Conservation (phyloP, 2,797 vertebrate species). For the Lagodon rhomboides region DNA sequence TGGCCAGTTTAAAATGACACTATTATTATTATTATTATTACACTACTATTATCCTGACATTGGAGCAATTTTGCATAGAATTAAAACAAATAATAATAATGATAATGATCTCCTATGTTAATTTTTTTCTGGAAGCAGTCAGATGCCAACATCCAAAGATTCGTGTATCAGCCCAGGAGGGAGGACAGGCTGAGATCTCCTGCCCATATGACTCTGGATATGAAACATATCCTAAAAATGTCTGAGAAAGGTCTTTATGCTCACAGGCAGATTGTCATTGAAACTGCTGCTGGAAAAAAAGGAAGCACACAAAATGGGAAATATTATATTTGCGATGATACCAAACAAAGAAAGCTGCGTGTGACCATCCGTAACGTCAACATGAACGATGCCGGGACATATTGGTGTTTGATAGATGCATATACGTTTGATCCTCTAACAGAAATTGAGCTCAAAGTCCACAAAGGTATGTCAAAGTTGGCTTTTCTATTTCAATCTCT, state of each 20-base stretch:
- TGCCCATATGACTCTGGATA: neutral
- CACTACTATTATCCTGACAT: no score
- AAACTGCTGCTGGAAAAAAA: neutral
- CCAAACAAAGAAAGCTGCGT: neutral
- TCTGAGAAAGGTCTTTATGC: neutral
- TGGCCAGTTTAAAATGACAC: neutral
- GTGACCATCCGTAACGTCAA: slow-evolving; percentile 2
- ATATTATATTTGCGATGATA: slow-evolving; percentile 2
- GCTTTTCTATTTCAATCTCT: neutral
- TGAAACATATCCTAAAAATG: neutral
- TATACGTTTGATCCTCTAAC: fast-evolving
- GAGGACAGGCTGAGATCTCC: neutral
- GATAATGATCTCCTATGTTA: neutral
- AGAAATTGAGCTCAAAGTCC: neutral
- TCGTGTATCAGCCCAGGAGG: neutral
- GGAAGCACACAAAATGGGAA: neutral
- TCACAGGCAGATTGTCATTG: neutral
- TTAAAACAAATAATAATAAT: neutral
- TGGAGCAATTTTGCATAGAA: neutral
- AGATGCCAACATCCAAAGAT: neutral
- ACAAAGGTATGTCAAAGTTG: neutral
- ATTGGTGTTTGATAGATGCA: neutral
- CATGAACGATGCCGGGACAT: neutral
- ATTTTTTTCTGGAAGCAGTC: slow-evolving; percentile 1
- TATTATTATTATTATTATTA: no score